These are phyloP conservation scores for Drosophila chauvacae DNA, from an alignment of 1,140 invertebrate species.

Conservation along the genomic window DNA sequence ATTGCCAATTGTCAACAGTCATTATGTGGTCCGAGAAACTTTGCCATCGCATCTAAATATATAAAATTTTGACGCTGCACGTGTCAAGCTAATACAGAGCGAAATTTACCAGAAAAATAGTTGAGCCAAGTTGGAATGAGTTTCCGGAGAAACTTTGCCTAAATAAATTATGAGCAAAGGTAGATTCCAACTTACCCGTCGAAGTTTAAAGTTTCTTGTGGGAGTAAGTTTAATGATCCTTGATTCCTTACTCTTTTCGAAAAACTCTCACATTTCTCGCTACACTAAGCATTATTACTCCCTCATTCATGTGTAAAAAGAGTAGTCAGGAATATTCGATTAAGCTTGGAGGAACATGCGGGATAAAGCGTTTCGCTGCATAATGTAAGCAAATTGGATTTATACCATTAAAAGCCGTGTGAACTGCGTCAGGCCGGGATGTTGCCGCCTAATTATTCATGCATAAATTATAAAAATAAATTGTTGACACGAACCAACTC, in stretches of 20 bases:
- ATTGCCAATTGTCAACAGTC: constrained; percentile 47
- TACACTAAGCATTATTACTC: neutral
- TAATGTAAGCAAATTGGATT: constrained; percentile 39
- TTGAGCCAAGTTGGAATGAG: constrained; percentile 24
- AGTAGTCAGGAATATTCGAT: neutral
- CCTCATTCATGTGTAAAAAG: neutral
- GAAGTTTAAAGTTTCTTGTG: neutral
- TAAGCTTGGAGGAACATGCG: neutral
- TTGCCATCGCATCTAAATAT: constrained; percentile 32
- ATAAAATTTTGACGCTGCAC: constrained; percentile 35
- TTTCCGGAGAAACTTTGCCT: constrained; percentile 13
- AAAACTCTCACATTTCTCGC: neutral
- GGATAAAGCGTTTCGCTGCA: constrained; percentile 24
- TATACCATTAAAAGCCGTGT: constrained; percentile 36
- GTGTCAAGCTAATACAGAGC: constrained; percentile 35
- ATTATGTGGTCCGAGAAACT: constrained; percentile 41
- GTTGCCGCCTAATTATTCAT: constrained; percentile 47
- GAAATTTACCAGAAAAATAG: constrained; percentile 22
- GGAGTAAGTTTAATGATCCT: neutral
- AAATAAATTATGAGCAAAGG: constrained; percentile 32
- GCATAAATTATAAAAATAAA: constrained; percentile 59
- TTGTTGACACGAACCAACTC: constrained; percentile 41
- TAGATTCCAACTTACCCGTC: neutral
- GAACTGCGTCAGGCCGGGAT: constrained; percentile 28
- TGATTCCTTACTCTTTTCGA: neutral